Conservation (phyloP, 2,888 invertebrate genomes). For the Drosophila meridionalis region DNA sequence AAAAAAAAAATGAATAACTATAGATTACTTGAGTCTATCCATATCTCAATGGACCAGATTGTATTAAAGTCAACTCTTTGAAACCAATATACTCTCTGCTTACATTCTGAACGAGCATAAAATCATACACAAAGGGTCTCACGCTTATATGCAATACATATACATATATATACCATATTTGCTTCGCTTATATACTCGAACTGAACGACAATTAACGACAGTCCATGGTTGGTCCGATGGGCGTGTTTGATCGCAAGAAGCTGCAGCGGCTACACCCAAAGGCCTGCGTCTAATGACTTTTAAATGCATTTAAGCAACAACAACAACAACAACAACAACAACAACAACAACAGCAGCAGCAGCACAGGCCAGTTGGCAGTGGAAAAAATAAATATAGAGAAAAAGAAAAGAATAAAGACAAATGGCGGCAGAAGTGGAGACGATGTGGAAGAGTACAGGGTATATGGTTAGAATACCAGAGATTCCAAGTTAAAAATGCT, state of each 20-base stretch:
- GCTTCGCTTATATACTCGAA: constrained; percentile 18
- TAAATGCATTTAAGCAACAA: constrained; percentile 65
- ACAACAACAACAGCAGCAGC: constrained; percentile 23
- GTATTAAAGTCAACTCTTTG: no score
- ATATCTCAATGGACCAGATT: no score
- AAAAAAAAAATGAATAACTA: not conserved
- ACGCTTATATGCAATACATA: constrained; percentile 6
- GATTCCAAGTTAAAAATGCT: not conserved
- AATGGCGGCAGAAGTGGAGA: not conserved
- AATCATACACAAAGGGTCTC: constrained; percentile 11
- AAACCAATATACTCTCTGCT: not conserved
- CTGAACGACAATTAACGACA: constrained; percentile 75
- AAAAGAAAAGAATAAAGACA: not conserved
- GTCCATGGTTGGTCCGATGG: constrained; percentile 47
- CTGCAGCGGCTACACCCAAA: constrained; percentile 33
- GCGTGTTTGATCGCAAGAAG: constrained; percentile 47
- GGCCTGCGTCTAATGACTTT: constrained; percentile 73
- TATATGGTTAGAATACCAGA: not conserved
- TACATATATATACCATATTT: not conserved
- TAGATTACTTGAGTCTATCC: no score
- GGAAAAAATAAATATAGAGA: not conserved
- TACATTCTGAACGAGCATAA: not conserved
- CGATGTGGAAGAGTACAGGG: not conserved
- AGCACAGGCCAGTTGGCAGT: constrained; percentile 4
- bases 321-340: not conserved